Conservation (phyloP, 2,113 vertebrate genomes). For the Phaethon lepturus region DNA sequence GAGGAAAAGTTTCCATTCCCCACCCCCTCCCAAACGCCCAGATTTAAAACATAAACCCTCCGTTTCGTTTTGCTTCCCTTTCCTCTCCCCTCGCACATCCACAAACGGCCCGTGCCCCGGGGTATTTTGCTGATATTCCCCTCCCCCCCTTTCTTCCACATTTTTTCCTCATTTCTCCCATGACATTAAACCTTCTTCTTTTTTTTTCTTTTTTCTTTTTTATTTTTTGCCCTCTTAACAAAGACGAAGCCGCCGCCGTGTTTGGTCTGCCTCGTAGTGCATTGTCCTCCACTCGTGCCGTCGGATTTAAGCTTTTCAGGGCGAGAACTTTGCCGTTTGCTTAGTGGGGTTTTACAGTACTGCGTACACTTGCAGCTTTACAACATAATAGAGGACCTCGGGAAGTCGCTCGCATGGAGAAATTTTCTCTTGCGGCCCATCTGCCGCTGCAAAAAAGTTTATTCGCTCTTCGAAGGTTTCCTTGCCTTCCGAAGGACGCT, state of each 20-base stretch:
- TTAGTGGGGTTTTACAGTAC: neutral
- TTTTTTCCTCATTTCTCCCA: neutral
- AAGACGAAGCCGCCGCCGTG: neutral
- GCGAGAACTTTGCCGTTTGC: neutral
- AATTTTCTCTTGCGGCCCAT: neutral
- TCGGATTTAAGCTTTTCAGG: neutral
- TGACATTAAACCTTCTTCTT: neutral
- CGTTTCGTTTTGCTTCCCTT: neutral
- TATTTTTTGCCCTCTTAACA: too few species aligned
- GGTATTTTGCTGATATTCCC: neutral
- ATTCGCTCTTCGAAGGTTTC: neutral
- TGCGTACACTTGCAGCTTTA: neutral
- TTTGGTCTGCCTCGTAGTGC: neutral
- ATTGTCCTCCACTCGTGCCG: neutral
- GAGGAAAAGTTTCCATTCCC: neutral
- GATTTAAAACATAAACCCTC: neutral
- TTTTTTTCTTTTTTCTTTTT: neutral
- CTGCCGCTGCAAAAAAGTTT: neutral
- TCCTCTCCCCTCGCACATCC: neutral
- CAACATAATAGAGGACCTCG: neutral
- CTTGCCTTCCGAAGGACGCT: neutral
- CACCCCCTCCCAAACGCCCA: neutral
- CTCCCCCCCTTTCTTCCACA: neutral
- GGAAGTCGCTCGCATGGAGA: neutral
- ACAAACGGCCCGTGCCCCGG: neutral